These are phyloP conservation scores for Andricus quercusramuli DNA, from an alignment of 2,888 invertebrate genomes.

Conservation along the genomic window DNA sequence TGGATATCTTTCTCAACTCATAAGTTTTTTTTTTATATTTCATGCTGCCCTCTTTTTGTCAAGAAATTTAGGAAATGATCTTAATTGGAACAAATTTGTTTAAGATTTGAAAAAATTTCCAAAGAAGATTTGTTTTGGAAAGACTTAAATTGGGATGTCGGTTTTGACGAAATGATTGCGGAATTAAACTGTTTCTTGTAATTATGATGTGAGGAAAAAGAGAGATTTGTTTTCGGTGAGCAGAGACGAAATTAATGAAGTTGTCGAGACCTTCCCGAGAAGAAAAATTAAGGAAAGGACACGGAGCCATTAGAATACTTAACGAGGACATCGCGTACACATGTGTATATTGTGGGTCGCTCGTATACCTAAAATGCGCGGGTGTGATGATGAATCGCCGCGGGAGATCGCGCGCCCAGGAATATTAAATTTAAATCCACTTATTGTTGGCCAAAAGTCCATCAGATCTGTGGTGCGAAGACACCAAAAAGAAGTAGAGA, in stretches of 20 bases:
- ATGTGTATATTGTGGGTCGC: conserved; percentile 58
- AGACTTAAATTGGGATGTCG: not conserved
- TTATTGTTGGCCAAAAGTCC: conserved; percentile 39
- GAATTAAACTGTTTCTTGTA: not conserved
- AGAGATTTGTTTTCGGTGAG: conserved; percentile 14
- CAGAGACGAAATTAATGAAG: conserved; percentile 66
- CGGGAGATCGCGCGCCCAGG: conserved; percentile 67
- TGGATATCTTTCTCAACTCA: conserved; percentile 46
- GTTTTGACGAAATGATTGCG: not conserved
- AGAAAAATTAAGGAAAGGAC: conserved; percentile 67
- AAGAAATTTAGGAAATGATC: too few relatives aligned
- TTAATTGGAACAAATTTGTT: too few relatives aligned
- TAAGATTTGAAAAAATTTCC: too few relatives aligned
- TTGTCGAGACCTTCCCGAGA: conserved; percentile 58
- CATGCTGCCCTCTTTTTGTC: too few relatives aligned
- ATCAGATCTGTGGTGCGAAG: not conserved
- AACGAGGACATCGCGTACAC: conserved; percentile 75
- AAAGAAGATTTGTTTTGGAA: too few relatives aligned
- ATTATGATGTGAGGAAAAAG: conserved; percentile 24
- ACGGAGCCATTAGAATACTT: conserved; percentile 76
- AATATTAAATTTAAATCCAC: conserved; percentile 74
- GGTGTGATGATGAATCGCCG: conserved; percentile 78
- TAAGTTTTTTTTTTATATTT: not conserved
- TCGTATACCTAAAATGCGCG: conserved; percentile 67
- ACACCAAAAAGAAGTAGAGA: not conserved